Evolutionary conservation across 2,113 vertebrate genomes (phyloP).

Genomic region (Proteles cristata): DNA sequence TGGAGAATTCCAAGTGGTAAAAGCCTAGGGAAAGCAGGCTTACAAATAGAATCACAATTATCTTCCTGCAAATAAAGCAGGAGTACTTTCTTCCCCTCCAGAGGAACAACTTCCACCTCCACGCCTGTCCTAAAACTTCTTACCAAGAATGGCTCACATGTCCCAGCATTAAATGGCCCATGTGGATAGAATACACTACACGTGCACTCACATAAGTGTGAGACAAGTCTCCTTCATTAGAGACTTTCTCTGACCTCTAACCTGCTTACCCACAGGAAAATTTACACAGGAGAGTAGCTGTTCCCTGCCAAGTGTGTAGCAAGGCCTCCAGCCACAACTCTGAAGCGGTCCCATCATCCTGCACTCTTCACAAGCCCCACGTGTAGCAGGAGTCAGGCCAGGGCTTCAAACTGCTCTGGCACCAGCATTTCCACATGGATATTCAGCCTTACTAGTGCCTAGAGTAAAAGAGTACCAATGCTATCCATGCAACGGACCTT

Average conservation of each 20-base stretch:
- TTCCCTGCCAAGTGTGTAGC: background rate
- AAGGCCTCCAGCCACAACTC: background rate
- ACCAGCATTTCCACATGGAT: background rate
- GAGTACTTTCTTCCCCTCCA: background rate
- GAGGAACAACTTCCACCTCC: background rate
- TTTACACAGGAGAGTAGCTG: background rate
- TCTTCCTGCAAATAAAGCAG: background rate
- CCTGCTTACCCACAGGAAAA: background rate
- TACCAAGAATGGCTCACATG: background rate
- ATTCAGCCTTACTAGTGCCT: background rate
- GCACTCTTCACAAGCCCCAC: background rate
- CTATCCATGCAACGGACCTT: background rate
- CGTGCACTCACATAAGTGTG: background rate
- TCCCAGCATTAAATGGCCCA: background rate
- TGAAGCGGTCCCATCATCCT: background rate
- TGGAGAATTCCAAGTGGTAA: slow-evolving; percentile 7
- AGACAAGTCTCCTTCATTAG: background rate
- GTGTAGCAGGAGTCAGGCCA: background rate
- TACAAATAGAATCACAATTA: background rate
- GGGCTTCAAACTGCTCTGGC: background rate
- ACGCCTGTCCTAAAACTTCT: background rate
- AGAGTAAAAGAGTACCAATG: background rate
- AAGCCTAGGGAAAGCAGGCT: background rate
- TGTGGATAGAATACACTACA: background rate
- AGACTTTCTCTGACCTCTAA: background rate